A percentile compares a stretch with the other conserved stretches of the same genome.
These are phyloP conservation scores for Lamproptera curius DNA, from an alignment of 2,888 invertebrate species.

Conservation along the genomic window DNA sequence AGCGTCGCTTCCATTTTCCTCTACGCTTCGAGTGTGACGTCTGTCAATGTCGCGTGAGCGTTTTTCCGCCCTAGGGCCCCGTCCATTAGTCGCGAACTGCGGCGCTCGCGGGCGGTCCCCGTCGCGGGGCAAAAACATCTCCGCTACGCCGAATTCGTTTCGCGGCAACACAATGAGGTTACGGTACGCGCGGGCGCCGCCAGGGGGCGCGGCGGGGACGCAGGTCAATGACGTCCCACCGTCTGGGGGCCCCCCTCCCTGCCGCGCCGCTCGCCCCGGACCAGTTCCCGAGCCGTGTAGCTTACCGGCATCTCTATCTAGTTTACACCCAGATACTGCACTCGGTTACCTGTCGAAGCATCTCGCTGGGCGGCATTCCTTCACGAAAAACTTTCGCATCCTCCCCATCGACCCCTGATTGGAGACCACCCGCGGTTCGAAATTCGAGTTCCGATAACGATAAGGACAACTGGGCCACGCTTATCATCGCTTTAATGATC, in stretches of 20 bases:
- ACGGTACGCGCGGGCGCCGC: slow-evolving; percentile 61
- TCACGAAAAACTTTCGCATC: slow-evolving; percentile 29
- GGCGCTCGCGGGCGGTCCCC: slow-evolving; percentile 26
- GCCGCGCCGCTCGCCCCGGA: slow-evolving; percentile 34
- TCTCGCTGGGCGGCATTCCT: slow-evolving; percentile 48
- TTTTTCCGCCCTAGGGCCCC: slow-evolving; percentile 18
- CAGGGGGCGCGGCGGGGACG: slow-evolving; percentile 36
- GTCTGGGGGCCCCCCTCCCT: slow-evolving; percentile 51
- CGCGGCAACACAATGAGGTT: slow-evolving; percentile 65
- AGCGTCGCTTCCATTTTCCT: too few relatives aligned
- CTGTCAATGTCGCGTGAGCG: too few relatives aligned
- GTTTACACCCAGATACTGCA: slow-evolving; percentile 48
- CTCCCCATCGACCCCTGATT: slow-evolving; percentile 19
- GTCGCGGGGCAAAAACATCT: slow-evolving; percentile 43
- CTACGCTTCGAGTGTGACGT: too few relatives aligned
- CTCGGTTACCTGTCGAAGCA: slow-evolving; percentile 56
- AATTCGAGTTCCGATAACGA: too few relatives aligned
- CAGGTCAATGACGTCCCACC: slow-evolving; percentile 74
- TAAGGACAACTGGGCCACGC: slow-evolving; percentile 1
- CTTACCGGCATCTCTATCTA: slow-evolving; percentile 66
- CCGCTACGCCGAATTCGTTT: slow-evolving; percentile 63
- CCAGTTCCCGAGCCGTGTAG: slow-evolving; percentile 52
- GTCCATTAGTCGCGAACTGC: slow-evolving; percentile 21
- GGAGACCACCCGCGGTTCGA: slow-evolving; percentile 22
- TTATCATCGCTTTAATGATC: too few relatives aligned